phyloP scores from a whole-genome alignment of 2,113 vertebrate genomes.

The Psammodynastes pulverulentus region DNA sequence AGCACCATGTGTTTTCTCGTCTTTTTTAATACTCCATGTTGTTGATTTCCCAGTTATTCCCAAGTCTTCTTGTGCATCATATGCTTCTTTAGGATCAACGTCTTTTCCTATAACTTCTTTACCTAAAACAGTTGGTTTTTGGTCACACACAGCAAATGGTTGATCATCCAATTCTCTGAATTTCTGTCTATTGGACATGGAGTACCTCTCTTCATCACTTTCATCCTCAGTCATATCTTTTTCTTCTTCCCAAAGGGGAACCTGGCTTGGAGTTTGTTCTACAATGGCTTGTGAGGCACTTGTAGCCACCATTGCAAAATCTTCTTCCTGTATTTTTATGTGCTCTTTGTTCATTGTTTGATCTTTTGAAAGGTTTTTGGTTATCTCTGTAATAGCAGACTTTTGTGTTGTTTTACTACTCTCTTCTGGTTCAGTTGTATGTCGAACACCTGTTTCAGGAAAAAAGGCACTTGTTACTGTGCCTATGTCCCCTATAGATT shows the following conservation, averaged over 20 bases:
- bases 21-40: conserved; percentile 39
- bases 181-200: conserved; percentile 46
- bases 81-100: conserved; percentile 26
- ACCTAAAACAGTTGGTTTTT: conserved; percentile 35
- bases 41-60: conserved; percentile 30
- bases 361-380: conserved; percentile 63
- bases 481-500: conserved; percentile 41
- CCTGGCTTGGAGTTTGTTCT: conserved; percentile 35
- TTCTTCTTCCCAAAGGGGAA: conserved; percentile 52
- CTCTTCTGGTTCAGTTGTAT: conserved; percentile 75
- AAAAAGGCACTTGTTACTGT: conserved; percentile 57
- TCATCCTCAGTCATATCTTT: conserved; percentile 61
- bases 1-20: conserved; percentile 27
- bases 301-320: conserved; percentile 34
- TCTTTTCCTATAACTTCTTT: conserved; percentile 50
- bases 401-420: conserved; percentile 64
- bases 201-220: conserved; percentile 55
- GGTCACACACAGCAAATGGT: conserved; percentile 47
- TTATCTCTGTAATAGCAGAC: conserved; percentile 45
- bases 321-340: conserved; percentile 35
- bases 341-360: conserved; percentile 50
- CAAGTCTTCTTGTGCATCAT: conserved; percentile 41
- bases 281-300: conserved; percentile 40
- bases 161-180: conserved; percentile 40
- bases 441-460: conserved; percentile 64